Conservation (phyloP, 2,888 invertebrate genomes). For the Pseudococcus jackbeardsleyi region DNA sequence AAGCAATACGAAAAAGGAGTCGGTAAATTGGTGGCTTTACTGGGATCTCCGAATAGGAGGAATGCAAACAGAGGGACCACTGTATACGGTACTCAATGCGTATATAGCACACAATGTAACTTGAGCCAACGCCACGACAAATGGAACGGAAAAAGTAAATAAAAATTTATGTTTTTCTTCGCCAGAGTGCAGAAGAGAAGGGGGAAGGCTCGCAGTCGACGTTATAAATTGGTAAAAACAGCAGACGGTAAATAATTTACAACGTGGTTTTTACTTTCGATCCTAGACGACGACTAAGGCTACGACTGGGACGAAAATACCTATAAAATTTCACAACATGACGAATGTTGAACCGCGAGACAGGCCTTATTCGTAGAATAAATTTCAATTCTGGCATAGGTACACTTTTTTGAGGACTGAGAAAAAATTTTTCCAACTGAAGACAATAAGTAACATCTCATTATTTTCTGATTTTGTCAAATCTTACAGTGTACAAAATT, state of each 20-base stretch:
- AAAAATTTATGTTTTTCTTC: constrained; percentile 37
- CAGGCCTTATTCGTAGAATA: too few relatives aligned
- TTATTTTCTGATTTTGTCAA: too few relatives aligned
- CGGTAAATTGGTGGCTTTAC: constrained; percentile 10
- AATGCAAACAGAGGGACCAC: neutral
- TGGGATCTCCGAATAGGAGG: neutral
- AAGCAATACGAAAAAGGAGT: constrained; percentile 4
- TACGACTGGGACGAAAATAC: neutral
- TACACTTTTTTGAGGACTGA: too few relatives aligned
- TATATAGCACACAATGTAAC: neutral
- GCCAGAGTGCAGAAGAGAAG: neutral
- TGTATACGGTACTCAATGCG: neutral
- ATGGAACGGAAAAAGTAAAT: constrained; percentile 45
- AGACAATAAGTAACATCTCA: too few relatives aligned
- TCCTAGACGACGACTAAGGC: neutral
- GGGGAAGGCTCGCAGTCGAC: neutral
- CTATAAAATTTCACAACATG: too few relatives aligned
- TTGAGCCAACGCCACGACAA: constrained; percentile 9
- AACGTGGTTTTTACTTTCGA: constrained; percentile 26
- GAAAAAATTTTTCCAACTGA: too few relatives aligned
- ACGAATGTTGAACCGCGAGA: too few relatives aligned
- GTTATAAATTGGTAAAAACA: constrained; percentile 42
- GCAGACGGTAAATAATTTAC: constrained; percentile 42
- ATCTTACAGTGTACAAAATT: too few relatives aligned
- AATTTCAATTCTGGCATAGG: too few relatives aligned